phyloP scores from a whole-genome alignment of 2,888 invertebrate species.

The Chrysolina americana region DNA sequence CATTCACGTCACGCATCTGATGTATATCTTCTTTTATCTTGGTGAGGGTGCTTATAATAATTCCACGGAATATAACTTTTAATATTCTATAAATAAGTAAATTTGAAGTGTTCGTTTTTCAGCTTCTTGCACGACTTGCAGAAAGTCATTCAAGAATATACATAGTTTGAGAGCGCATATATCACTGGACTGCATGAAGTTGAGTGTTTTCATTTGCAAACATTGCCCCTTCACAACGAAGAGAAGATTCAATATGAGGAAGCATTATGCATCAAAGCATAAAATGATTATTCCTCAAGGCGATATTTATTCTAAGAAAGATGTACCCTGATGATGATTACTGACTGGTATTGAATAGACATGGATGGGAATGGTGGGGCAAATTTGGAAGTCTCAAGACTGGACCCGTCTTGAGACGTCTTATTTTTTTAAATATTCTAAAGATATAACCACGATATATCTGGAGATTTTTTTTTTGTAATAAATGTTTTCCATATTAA shows the following conservation, averaged over 20 bases:
- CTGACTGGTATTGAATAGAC: no score
- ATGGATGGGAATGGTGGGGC: no score
- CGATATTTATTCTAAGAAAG: slow-evolving; percentile 4
- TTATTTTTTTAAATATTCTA: no score
- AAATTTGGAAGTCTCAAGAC: no score
- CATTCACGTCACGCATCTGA: no score
- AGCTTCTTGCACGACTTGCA: slow-evolving; percentile 56
- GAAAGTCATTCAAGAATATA: slow-evolving; percentile 61
- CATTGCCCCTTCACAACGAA: slow-evolving; percentile 57
- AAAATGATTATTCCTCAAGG: slow-evolving; percentile 43
- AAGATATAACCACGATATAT: no score
- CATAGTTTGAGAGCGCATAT: slow-evolving; percentile 61
- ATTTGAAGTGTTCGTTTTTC: background rate
- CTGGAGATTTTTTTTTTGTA: no score
- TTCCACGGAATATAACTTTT: no score
- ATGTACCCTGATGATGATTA: background rate
- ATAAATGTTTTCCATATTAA: no score
- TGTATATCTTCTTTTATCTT: no score
- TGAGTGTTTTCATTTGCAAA: slow-evolving; percentile 52
- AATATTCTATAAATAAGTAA: background rate
- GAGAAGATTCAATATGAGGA: slow-evolving; percentile 59
- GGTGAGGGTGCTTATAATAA: no score
- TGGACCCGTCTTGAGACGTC: no score
- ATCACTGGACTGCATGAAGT: slow-evolving; percentile 60
- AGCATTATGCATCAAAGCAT: slow-evolving; percentile 58